Evolutionary conservation across 1,140 invertebrate genomes (phyloP).

Genomic region (Eubasilissa regina): DNA sequence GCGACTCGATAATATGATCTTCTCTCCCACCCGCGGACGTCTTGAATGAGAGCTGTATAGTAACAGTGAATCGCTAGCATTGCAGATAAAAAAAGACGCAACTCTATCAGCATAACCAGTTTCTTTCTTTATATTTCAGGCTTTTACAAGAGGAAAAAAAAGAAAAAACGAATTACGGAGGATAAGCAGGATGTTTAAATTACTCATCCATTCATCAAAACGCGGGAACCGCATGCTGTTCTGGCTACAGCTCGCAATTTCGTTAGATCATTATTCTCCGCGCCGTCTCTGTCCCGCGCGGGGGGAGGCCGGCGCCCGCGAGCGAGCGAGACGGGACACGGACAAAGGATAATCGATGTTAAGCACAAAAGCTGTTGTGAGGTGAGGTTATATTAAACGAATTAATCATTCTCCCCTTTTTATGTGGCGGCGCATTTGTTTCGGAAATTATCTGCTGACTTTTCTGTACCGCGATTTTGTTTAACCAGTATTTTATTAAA

Average conservation of each 20-base stretch:
- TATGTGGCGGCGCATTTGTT: too few relatives aligned
- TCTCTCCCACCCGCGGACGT: too few relatives aligned
- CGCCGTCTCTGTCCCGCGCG: slow-evolving; percentile 22
- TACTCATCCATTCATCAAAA: slow-evolving; percentile 23
- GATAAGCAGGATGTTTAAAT: slow-evolving; percentile 15
- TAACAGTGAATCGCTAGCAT: too few relatives aligned
- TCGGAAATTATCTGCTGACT: too few relatives aligned
- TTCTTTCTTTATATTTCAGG: background rate
- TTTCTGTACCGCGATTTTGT: too few relatives aligned
- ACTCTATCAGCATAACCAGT: too few relatives aligned
- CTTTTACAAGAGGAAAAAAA: background rate
- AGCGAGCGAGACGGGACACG: slow-evolving; percentile 9
- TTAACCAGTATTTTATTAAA: too few relatives aligned
- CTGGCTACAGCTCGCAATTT: slow-evolving; percentile 21
- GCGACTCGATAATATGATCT: too few relatives aligned
- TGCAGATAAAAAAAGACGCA: too few relatives aligned
- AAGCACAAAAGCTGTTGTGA: background rate
- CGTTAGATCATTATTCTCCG: slow-evolving; percentile 27
- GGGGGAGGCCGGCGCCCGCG: background rate
- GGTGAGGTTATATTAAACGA: background rate
- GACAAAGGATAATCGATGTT: slow-evolving; percentile 16
- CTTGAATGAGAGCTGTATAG: too few relatives aligned
- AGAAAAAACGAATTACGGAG: background rate
- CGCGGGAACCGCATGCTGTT: slow-evolving; percentile 3
- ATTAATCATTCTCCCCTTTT: too few relatives aligned